phyloP scores from a whole-genome alignment of 2,888 invertebrate genomes.

The Thecophora atra region DNA sequence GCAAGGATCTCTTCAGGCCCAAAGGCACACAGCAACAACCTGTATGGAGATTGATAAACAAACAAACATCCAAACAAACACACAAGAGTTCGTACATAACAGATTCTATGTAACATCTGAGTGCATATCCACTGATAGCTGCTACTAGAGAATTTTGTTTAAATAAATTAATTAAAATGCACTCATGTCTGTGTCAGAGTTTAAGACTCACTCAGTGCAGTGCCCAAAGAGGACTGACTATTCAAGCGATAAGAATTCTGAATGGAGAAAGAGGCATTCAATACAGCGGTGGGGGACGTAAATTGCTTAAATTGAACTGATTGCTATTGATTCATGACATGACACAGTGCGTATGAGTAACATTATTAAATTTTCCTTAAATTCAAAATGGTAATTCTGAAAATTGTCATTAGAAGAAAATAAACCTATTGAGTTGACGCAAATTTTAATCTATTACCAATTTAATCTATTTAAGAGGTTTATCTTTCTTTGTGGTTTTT shows the following conservation, averaged over 20 bases:
- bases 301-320: constrained; percentile 24
- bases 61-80: constrained; percentile 1
- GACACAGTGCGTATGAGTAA: constrained; percentile 10
- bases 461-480: no score
- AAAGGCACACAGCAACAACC: constrained; percentile 23
- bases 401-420: no score
- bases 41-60: background rate
- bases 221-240: background rate
- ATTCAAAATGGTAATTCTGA: background rate
- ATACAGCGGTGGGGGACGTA: background rate
- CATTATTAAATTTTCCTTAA: background rate
- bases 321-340: constrained; percentile 14
- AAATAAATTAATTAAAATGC: constrained; percentile 33
- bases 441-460: background rate
- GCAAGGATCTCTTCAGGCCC: constrained; percentile 24
- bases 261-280: no score
- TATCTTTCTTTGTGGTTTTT: no score
- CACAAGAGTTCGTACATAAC: background rate
- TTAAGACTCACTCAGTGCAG: background rate
- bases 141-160: constrained; percentile 22
- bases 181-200: constrained; percentile 24
- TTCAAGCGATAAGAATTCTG: no score
- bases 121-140: background rate
- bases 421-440: background rate
- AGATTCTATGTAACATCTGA: background rate